phyloP scores from a whole-genome alignment of 2,888 invertebrate species.

The Sinhomidia bicolor region DNA sequence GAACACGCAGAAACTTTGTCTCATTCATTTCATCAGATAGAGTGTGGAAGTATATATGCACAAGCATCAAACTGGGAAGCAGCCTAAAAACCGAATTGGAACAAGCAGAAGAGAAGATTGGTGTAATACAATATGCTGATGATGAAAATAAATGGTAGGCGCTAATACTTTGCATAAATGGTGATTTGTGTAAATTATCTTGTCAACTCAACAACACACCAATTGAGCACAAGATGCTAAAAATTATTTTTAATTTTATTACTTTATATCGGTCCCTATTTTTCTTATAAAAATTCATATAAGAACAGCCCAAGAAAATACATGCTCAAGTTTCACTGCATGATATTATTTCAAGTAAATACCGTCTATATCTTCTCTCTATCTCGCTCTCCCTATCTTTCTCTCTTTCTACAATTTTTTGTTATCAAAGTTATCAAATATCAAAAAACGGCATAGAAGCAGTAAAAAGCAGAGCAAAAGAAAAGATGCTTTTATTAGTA shows the following conservation, averaged over 20 bases:
- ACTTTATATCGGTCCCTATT: not conserved
- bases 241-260: constrained; percentile 29
- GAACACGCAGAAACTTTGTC: too few species aligned
- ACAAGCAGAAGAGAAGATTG: not conserved
- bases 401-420: too few species aligned
- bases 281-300: not conserved
- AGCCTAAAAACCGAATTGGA: not conserved
- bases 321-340: not conserved
- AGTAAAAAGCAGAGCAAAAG: too few species aligned
- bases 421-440: not conserved
- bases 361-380: too few species aligned
- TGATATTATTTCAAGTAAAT: too few species aligned
- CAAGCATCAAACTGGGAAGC: not conserved
- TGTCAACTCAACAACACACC: constrained; percentile 6
- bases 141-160: not conserved
- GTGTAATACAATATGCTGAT: not conserved
- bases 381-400: too few species aligned
- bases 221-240: constrained; percentile 22
- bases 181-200: not conserved
- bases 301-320: not conserved
- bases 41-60: not conserved
- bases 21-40: too few species aligned
- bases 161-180: not conserved
- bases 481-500: not conserved
- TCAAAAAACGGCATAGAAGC: not conserved